Percentiles rank a stretch among this genome's conserved stretches.
Conservation (phyloP, 2,888 invertebrate genomes). For the Drosophila parthenogenetica region DNA sequence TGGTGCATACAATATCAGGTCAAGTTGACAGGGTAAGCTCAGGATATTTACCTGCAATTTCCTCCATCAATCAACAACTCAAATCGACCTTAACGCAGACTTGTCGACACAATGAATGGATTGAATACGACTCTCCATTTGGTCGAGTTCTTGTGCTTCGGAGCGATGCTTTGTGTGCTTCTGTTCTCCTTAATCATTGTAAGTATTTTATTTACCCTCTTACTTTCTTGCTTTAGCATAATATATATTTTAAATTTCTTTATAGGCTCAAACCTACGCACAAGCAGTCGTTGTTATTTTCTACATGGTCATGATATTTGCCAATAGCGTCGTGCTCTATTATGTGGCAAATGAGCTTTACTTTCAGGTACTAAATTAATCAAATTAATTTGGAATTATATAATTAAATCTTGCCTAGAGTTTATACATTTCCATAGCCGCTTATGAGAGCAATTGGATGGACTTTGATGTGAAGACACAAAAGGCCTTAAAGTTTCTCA, state of each 20-base stretch:
- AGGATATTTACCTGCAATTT: background rate
- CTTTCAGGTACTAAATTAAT: slow-evolving; percentile 54
- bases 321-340: slow-evolving; percentile 75
- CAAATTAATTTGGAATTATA: background rate
- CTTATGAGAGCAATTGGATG: slow-evolving; percentile 79
- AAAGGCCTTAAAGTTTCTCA: slow-evolving; percentile 69
- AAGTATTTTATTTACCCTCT: slow-evolving; percentile 24
- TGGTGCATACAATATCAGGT: slow-evolving; percentile 80
- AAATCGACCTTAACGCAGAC: slow-evolving; percentile 16
- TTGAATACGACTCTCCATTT: slow-evolving; percentile 64
- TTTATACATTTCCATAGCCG: slow-evolving; percentile 69
- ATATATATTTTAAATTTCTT: background rate
- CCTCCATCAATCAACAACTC: background rate
- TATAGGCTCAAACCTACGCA: slow-evolving; percentile 68
- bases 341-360: slow-evolving; percentile 80
- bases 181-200: slow-evolving; percentile 80
- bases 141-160: slow-evolving; percentile 76
- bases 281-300: slow-evolving; percentile 69
- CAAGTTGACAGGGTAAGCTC: slow-evolving; percentile 70
- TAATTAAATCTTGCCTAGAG: slow-evolving; percentile 52
- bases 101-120: slow-evolving; percentile 60
- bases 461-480: slow-evolving; percentile 72
- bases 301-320: slow-evolving; percentile 78
- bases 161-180: slow-evolving; percentile 78
- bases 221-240: background rate